Base-by-base conservation (phyloP, 30 jellyfish, hydroid and myxozoan species). In the Hydractinia echinata region DNA sequence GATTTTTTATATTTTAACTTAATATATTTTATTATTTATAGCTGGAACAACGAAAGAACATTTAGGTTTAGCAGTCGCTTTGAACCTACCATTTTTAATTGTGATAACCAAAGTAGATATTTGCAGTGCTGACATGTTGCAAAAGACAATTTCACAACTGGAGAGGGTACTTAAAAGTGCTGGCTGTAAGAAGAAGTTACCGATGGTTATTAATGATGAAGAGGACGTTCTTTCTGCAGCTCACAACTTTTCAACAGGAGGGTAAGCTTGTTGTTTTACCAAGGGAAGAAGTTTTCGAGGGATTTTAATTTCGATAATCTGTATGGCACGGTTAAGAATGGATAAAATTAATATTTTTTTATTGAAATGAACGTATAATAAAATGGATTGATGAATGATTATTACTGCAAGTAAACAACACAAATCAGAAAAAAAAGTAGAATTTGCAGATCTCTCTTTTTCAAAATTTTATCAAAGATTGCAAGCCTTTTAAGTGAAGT, bases 11-110 rank as follows among this genome's bases (percentile, higher is more conserved):
- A n/a, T n/a, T n/a, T n/a, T n/a, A n/a, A 30, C 44, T 30, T 30
- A 30, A 30, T 30, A 30, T 30, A 2, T 30, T 30, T 1, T 30
- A 30, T 30, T 30, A 0, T 30, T 54, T 81, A 51, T 81, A 94
- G 99, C 89, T 79, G 99, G 99, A 4, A 88, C 99, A 4, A 94
- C 99, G 64, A 95, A 94, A 66, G 99, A 94, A 79, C 99, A 94
- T 76, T 87, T 94, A 51, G 99, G 99, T 11, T 77, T 94, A 67
- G 99, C 99, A 16, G 82, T 94, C 14, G 99, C 99, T 4, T 67
- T 94, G 81, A 86, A 89, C 60, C 83, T 94, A 49, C 99, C 99
- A 3, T 89, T 88, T 20, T 83, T 94, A 15, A 92, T 94, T 52
- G 96, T 94, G 49, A 81, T 94, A 20, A 94, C 95, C 44, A 94